These are phyloP conservation scores for Drosophila algonquin DNA, from an alignment of 2,888 invertebrate species.

Conservation along the genomic window DNA sequence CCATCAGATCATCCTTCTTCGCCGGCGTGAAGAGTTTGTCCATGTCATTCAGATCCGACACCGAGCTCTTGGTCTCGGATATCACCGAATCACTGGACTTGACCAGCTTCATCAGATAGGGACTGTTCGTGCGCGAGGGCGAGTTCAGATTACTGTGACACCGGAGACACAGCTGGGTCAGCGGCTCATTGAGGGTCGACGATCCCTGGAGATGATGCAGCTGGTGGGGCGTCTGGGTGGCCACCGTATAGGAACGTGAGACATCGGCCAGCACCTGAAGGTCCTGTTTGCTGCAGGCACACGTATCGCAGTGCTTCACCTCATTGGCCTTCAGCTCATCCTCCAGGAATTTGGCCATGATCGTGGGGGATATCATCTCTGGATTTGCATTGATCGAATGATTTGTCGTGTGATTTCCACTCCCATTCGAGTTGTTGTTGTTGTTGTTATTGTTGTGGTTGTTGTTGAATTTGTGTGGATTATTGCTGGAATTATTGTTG, in stretches of 20 bases:
- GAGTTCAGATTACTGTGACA: slow-evolving; percentile 86
- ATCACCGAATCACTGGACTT: slow-evolving; percentile 84
- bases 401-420: slow-evolving; percentile 48
- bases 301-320: slow-evolving; percentile 92
- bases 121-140: slow-evolving; percentile 84
- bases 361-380: slow-evolving; percentile 90
- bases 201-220: slow-evolving; percentile 23
- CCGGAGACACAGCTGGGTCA: slow-evolving; percentile 85
- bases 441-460: slow-evolving; percentile 48
- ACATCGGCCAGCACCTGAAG: slow-evolving; percentile 85
- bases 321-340: slow-evolving; percentile 92
- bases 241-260: slow-evolving; percentile 86
- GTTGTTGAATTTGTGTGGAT: slow-evolving; percentile 46
- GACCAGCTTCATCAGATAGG: slow-evolving; percentile 83
- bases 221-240: slow-evolving; percentile 87
- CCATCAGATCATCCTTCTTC: slow-evolving; percentile 84
- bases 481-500: slow-evolving; percentile 41
- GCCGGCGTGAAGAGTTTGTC: slow-evolving; percentile 82
- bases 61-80: slow-evolving; percentile 84
- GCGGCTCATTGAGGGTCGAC: slow-evolving; percentile 67
- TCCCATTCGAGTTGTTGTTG: slow-evolving; percentile 29
- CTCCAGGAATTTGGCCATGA: slow-evolving; percentile 95
- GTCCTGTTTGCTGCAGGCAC: slow-evolving; percentile 87
- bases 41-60: slow-evolving; percentile 83
- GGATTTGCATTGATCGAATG: slow-evolving; percentile 58